A percentile compares a stretch with the other conserved stretches of the same genome.
These are phyloP conservation scores for Oriolus oriolus DNA, from an alignment of 2,113 vertebrate genomes.

Conservation along the genomic window DNA sequence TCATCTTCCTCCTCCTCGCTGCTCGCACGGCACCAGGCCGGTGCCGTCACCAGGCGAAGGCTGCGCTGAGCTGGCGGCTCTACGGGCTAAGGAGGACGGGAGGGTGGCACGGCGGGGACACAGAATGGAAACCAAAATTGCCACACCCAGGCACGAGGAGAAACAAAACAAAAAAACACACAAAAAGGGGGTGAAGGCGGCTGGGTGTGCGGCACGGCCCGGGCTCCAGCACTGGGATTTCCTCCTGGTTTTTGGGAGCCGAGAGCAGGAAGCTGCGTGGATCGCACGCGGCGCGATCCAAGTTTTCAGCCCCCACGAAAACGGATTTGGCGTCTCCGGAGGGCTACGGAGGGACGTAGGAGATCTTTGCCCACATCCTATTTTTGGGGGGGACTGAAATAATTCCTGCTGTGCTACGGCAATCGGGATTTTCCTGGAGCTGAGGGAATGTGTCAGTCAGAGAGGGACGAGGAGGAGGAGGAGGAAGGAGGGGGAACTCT, in stretches of 20 bases:
- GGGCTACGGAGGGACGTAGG: not conserved
- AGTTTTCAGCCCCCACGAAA: constrained; percentile 14
- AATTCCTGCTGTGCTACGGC: not conserved
- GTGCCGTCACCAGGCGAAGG: constrained; percentile 74
- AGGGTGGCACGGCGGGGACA: constrained; percentile 55
- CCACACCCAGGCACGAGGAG: not conserved
- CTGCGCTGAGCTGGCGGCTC: constrained; percentile 75
- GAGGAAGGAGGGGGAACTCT: not conserved
- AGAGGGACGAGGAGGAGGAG: not conserved
- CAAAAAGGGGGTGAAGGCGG: not conserved
- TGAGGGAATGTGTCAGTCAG: not conserved
- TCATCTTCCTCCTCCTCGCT: constrained; percentile 80
- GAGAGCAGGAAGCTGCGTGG: not conserved
- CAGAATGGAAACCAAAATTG: constrained; percentile 58
- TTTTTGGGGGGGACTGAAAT: constrained; percentile 28
- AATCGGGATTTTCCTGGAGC: not conserved
- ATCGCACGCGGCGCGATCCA: not conserved
- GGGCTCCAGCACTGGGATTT: not conserved
- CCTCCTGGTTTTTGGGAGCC: not conserved
- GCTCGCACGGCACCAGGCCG: constrained; percentile 73
- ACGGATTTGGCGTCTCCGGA: not conserved
- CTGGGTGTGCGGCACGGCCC: not conserved
- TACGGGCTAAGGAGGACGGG: constrained; percentile 57
- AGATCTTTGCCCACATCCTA: constrained; percentile 28
- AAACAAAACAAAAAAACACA: not conserved